Conservation (phyloP, 2,797 vertebrate species). For the Spatula clypeata region DNA sequence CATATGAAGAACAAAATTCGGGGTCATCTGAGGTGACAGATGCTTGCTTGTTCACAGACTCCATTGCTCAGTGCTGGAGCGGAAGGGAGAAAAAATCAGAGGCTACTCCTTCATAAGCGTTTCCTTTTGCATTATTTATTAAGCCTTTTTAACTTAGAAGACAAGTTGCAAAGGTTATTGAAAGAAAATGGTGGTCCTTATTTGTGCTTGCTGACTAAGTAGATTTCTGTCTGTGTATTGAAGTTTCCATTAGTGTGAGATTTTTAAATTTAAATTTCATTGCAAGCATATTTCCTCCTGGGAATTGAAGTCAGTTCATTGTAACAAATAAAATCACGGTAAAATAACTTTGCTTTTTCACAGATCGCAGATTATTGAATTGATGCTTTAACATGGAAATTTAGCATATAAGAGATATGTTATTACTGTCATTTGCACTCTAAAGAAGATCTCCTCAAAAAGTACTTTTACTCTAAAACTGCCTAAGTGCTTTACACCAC, state of each 20-base stretch:
- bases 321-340: constrained; percentile 62
- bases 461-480: constrained; percentile 41
- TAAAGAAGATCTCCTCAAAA: constrained; percentile 25
- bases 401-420: constrained; percentile 6
- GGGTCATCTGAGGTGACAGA: not conserved
- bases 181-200: not conserved
- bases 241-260: constrained; percentile 60
- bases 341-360: constrained; percentile 52
- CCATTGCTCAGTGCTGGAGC: not conserved
- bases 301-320: not conserved
- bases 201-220: constrained; percentile 45
- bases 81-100: not conserved
- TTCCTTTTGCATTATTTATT: not conserved
- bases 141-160: not conserved
- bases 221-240: not conserved
- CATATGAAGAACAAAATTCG: rapidly evolving
- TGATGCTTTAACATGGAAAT: constrained; percentile 62
- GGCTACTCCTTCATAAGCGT: not conserved
- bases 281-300: not conserved
- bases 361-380: constrained; percentile 41
- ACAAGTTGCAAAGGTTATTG: not conserved
- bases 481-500: constrained; percentile 24
- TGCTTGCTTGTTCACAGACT: rapidly evolving
- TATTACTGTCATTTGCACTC: constrained; percentile 46
- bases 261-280: constrained; percentile 62